Conservation (phyloP, 2,797 vertebrate genomes). For the Adelosebastes latens region DNA sequence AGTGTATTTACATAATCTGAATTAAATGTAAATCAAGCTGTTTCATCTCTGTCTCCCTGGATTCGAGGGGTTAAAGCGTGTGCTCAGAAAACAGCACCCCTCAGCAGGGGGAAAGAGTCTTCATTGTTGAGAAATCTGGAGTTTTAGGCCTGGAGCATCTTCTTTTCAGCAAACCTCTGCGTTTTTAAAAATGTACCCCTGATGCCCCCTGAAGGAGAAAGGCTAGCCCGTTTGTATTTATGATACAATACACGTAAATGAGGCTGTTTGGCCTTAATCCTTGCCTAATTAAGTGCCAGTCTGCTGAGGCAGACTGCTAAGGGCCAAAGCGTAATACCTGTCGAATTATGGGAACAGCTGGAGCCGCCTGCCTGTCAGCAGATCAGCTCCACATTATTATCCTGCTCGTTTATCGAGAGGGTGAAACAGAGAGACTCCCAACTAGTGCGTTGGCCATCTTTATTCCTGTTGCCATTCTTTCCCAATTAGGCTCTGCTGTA, state of each 20-base stretch:
- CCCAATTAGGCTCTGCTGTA: conserved; percentile 31
- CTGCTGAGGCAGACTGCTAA: conserved; percentile 58
- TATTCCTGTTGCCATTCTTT: conserved; percentile 27
- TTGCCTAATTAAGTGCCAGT: conserved; percentile 76
- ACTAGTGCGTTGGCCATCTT: background rate
- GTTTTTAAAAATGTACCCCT: conserved; percentile 61
- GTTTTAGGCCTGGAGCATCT: conserved; percentile 60
- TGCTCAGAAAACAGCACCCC: conserved; percentile 58
- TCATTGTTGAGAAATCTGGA: conserved; percentile 70
- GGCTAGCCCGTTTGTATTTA: conserved; percentile 60
- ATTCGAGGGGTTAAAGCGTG: conserved; percentile 79
- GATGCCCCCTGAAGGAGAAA: conserved; percentile 62
- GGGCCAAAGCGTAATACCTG: conserved; percentile 66
- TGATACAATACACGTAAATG: conserved; percentile 77
- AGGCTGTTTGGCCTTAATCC: conserved; percentile 79
- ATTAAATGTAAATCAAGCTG: conserved; percentile 83
- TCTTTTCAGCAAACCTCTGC: conserved; percentile 60
- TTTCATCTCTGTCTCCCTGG: conserved; percentile 77
- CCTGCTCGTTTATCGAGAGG: conserved; percentile 58
- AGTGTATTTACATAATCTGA: conserved; percentile 85
- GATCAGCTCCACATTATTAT: conserved; percentile 70
- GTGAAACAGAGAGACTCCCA: conserved; percentile 26
- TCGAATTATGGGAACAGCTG: conserved; percentile 76
- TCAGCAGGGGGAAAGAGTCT: conserved; percentile 54
- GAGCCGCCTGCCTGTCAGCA: conserved; percentile 70